These are phyloP conservation scores for Podotricha telesiphe DNA, from an alignment of 2,888 invertebrate species.

Conservation along the genomic window DNA sequence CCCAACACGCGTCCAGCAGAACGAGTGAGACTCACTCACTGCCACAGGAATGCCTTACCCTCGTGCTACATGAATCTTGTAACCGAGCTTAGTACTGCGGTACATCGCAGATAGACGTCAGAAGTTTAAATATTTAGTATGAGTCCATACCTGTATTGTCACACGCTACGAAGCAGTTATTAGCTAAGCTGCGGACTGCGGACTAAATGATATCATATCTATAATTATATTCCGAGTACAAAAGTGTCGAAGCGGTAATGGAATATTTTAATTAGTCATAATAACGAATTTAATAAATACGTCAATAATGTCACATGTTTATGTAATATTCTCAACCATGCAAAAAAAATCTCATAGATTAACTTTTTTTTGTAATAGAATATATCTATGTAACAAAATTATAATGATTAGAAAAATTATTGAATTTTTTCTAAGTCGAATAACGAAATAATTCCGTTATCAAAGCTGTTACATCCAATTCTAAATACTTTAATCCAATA, in stretches of 20 bases:
- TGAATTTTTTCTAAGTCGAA: too few relatives aligned
- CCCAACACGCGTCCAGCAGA: neutral
- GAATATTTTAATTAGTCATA: constrained; percentile 2
- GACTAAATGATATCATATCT: constrained; percentile 8
- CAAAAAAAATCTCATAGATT: neutral
- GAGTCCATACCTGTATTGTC: neutral
- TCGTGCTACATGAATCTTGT: constrained; percentile 1
- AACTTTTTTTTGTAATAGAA: too few relatives aligned
- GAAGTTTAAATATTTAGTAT: neutral
- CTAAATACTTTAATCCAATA: too few relatives aligned
- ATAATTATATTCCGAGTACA: neutral
- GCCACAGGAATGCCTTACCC: constrained; percentile 22
- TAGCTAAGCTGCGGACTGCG: neutral
- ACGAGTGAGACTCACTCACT: constrained; percentile 16
- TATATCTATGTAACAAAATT: too few relatives aligned
- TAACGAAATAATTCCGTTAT: too few relatives aligned
- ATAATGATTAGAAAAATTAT: too few relatives aligned
- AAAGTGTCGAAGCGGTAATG: neutral
- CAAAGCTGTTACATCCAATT: too few relatives aligned
- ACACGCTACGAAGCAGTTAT: neutral
- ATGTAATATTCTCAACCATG: neutral
- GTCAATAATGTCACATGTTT: neutral
- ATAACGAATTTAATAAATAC: neutral
- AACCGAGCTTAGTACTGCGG: neutral
- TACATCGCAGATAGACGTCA: neutral